These are phyloP conservation scores for Zaprionus nigranus DNA, from an alignment of 1,140 invertebrate genomes.

Conservation along the genomic window DNA sequence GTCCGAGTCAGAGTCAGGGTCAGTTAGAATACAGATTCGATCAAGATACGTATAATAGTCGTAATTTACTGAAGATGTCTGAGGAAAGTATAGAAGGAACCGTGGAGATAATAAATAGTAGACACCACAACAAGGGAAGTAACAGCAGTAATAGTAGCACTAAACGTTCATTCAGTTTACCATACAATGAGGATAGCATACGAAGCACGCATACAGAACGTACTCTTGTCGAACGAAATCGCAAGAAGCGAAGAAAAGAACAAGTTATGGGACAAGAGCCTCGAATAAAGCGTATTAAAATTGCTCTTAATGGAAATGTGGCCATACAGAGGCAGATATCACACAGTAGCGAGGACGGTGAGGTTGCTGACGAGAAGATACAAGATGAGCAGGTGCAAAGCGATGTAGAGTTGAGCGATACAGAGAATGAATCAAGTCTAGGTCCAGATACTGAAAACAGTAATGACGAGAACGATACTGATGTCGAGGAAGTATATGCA, in stretches of 20 bases:
- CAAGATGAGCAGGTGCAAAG: background rate
- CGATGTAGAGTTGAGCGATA: background rate
- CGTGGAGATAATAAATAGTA: background rate
- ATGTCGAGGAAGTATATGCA: conserved; percentile 59
- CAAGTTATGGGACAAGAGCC: conserved; percentile 4
- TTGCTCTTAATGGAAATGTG: conserved; percentile 52
- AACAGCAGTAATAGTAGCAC: conserved; percentile 43
- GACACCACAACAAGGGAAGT: background rate
- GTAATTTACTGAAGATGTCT: background rate
- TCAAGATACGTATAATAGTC: background rate
- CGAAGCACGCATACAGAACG: conserved; percentile 6
- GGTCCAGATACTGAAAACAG: conserved; percentile 22
- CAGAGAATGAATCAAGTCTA: conserved; percentile 1
- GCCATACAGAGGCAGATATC: conserved; percentile 41
- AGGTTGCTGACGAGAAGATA: conserved; percentile 47
- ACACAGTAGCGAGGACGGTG: conserved; percentile 39
- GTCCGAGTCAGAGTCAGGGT: background rate
- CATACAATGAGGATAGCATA: conserved; percentile 36
- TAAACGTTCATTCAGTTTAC: conserved; percentile 40
- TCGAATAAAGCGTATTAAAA: conserved; percentile 60
- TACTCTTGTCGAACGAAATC: conserved; percentile 40
- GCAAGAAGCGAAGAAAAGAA: conserved; percentile 47
- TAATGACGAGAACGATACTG: conserved; percentile 2
- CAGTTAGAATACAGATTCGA: background rate
- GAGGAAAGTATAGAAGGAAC: background rate